Percentiles rank a stretch among this genome's conserved stretches.
Evolutionary conservation across 2,797 vertebrate species (phyloP).

Genomic region (Novumbra hubbsi): DNA sequence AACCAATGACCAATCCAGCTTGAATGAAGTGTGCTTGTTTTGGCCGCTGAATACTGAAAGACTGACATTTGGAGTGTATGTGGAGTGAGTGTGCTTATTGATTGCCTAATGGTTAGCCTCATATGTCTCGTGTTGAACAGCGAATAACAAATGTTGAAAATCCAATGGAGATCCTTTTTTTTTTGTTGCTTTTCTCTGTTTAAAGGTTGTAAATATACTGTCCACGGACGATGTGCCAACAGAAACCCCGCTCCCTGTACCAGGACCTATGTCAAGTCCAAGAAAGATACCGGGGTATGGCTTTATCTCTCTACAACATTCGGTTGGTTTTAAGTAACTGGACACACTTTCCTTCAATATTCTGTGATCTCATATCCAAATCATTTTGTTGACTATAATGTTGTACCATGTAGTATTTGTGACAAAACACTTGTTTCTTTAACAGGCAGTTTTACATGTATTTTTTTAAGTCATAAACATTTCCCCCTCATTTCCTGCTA

Average conservation of each 20-base stretch:
- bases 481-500: too few species aligned
- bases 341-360: too few species aligned
- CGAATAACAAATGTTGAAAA: background rate
- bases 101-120: background rate
- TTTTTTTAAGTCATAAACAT: too few species aligned
- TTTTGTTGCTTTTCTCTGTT: conserved; percentile 4
- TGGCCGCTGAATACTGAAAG: background rate
- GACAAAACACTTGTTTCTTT: too few species aligned
- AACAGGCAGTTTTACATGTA: too few species aligned
- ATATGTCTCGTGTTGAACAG: background rate
- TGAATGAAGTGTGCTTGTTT: background rate
- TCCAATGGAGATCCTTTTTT: background rate
- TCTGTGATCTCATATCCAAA: too few species aligned
- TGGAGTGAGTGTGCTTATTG: background rate
- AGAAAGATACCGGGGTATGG: conserved; percentile 87
- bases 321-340: too few species aligned
- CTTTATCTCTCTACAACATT: conserved; percentile 24
- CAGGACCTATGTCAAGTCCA: conserved; percentile 91
- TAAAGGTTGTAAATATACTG: conserved; percentile 88
- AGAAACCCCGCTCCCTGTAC: conserved; percentile 82
- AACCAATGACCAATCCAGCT: too few species aligned
- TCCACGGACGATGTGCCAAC: conserved; percentile 89
- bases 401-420: too few species aligned
- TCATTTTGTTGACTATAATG: too few species aligned
- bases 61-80: too few species aligned